These are phyloP conservation scores for Solea senegalensis DNA, from an alignment of 2,113 vertebrate species.

Conservation along the genomic window DNA sequence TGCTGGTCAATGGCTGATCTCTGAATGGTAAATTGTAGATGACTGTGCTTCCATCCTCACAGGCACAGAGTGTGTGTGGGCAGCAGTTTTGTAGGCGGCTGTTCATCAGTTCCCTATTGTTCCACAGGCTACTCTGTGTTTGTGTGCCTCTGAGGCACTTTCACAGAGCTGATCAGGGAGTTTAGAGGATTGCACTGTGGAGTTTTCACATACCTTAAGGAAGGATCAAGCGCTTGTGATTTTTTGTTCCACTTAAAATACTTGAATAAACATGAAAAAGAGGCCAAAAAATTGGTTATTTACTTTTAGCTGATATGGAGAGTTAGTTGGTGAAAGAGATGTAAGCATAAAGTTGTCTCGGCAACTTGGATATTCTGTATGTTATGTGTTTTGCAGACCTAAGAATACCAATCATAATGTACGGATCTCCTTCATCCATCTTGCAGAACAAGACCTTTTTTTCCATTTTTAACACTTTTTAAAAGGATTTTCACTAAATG, in stretches of 20 bases:
- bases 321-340: too few relatives aligned
- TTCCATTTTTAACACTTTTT: too few relatives aligned
- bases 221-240: slow-evolving; percentile 15
- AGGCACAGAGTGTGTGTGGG: slow-evolving; percentile 40
- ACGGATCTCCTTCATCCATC: too few relatives aligned
- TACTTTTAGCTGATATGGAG: background rate
- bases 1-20: slow-evolving; percentile 37
- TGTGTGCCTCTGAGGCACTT: slow-evolving; percentile 33
- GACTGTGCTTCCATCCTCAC: slow-evolving; percentile 34
- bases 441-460: too few relatives aligned
- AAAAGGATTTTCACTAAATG: too few relatives aligned
- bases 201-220: background rate
- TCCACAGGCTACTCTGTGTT: slow-evolving; percentile 39
- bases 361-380: too few relatives aligned
- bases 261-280: background rate
- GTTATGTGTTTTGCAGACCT: too few relatives aligned
- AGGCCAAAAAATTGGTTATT: background rate
- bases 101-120: slow-evolving; percentile 60
- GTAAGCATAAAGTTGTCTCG: too few relatives aligned
- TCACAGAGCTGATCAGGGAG: slow-evolving; percentile 11
- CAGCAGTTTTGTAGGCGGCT: slow-evolving; percentile 44
- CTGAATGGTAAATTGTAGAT: slow-evolving; percentile 50
- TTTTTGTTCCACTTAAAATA: background rate
- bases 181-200: slow-evolving; percentile 13
- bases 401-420: too few relatives aligned